Conservation (phyloP, 1,140 invertebrate species). For the Fopius arisanus region DNA sequence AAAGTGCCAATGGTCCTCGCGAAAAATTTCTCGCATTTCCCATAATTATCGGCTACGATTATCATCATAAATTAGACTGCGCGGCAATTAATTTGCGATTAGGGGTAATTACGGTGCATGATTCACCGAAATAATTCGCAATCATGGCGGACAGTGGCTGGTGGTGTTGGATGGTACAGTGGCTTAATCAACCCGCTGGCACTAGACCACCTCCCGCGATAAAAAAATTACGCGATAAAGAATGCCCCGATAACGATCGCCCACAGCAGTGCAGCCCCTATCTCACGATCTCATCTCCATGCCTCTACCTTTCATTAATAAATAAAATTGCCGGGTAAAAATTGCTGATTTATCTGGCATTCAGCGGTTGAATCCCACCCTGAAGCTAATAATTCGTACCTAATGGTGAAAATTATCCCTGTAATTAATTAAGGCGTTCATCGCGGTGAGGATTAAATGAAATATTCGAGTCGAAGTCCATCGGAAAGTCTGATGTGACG, state of each 20-base stretch:
- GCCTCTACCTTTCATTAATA: conserved; percentile 12
- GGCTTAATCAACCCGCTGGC: conserved; percentile 41
- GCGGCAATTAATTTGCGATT: background rate
- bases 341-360: background rate
- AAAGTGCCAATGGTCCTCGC: too few species aligned
- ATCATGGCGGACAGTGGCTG: background rate
- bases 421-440: background rate
- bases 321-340: background rate
- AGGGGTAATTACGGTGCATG: background rate
- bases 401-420: background rate
- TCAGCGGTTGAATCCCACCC: background rate
- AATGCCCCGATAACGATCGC: conserved; percentile 36
- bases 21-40: too few species aligned
- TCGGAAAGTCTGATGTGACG: too few species aligned
- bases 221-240: conserved; percentile 28
- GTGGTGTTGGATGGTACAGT: conserved; percentile 30
- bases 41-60: too few species aligned
- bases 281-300: conserved; percentile 39
- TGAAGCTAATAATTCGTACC: background rate
- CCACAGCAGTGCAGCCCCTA: conserved; percentile 28
- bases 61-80: too few species aligned
- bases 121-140: background rate
- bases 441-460: background rate
- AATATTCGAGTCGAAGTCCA: too few species aligned
- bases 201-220: conserved; percentile 40